Percentiles rank a stretch among this genome's conserved stretches.
phyloP scores from a whole-genome alignment of 2,888 invertebrate species.

The Drosophila parthenogenetica region DNA sequence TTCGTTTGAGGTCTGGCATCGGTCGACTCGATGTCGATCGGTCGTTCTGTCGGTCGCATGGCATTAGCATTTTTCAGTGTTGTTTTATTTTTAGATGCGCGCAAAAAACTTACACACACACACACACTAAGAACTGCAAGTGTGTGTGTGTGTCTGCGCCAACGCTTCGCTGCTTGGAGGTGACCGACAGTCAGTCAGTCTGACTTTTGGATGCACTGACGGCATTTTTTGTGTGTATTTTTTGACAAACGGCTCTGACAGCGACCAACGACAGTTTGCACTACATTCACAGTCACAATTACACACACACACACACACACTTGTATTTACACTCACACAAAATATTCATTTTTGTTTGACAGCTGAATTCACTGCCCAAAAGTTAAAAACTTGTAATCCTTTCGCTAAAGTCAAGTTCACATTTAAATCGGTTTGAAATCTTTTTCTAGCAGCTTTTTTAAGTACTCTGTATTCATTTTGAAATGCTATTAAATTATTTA shows the following conservation, averaged over 20 bases:
- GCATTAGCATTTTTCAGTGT: constrained; percentile 80
- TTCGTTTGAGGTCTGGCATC: constrained; percentile 77
- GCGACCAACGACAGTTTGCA: constrained; percentile 55
- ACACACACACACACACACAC: constrained; percentile 10
- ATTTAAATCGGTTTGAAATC: background rate
- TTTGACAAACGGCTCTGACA: constrained; percentile 69
- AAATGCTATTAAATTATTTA: background rate
- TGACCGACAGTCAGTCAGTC: constrained; percentile 64
- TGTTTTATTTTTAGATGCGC: constrained; percentile 78
- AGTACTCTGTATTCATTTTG: background rate
- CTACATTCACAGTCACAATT: constrained; percentile 39
- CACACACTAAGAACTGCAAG: constrained; percentile 11
- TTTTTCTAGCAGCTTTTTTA: background rate
- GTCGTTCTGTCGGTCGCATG: constrained; percentile 60
- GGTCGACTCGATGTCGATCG: constrained; percentile 77
- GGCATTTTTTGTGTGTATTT: constrained; percentile 53
- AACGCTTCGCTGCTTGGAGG: constrained; percentile 69
- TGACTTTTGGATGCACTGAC: constrained; percentile 45
- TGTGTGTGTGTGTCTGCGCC: constrained; percentile 59
- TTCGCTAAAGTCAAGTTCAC: constrained; percentile 8
- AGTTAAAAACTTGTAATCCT: constrained; percentile 9
- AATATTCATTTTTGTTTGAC: constrained; percentile 17
- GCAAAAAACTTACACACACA: constrained; percentile 64
- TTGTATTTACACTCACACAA: constrained; percentile 18
- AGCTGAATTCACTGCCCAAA: constrained; percentile 5